Evolutionary conservation across 2,797 vertebrate genomes (phyloP), one percentile per base, ranked within the genome.

Genomic region (Podargus strigoides): DNA sequence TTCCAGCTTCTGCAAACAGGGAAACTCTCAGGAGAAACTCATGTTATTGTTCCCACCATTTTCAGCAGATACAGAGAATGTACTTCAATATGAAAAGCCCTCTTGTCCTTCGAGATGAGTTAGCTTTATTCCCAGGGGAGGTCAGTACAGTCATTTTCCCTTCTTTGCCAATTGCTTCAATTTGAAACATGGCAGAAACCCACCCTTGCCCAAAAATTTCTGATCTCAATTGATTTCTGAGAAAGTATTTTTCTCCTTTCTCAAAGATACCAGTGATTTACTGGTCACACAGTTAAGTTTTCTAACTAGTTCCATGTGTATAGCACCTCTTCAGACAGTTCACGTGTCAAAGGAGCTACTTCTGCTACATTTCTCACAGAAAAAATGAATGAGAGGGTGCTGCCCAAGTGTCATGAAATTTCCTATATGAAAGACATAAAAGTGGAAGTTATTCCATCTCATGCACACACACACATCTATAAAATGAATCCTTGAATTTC

Each of bases 101-200:
- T 89, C 91, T 92, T 89, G 76, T 93, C 82, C 90, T 80, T 80
- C 0, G 20, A 87, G 83, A 93, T 77, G 83, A 92, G 86, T 73
- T 91, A 94, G 83, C 63, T 93, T 90, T 86, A 80, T 82, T 89
- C 85, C 77, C 81, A 52, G 14, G 50, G 74, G 80, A 92, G 91
- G 82, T 87, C 94, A 93, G 20, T 23, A 34, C 49, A 94, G 85
- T 55, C 59, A 78, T 86, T 93, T 80, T 37, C 84, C 74, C 49
- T 78, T 89, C 69, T 94, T 86, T 95, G 87, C 67, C 60, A 89
- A 74, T 59, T 78, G 95, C 81, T 95, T 96, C 94, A 62, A 39
- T 95, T 78, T 90, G 84, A 96, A 89, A 78, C 36, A 46, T 6
- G 58, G 74, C 79, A 94, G 75, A 96, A 87, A 73, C 80, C 67